Evolutionary conservation across 2,888 invertebrate species (phyloP), one percentile per base, ranked within the genome.

Genomic region (Anthoptus insignis): DNA sequence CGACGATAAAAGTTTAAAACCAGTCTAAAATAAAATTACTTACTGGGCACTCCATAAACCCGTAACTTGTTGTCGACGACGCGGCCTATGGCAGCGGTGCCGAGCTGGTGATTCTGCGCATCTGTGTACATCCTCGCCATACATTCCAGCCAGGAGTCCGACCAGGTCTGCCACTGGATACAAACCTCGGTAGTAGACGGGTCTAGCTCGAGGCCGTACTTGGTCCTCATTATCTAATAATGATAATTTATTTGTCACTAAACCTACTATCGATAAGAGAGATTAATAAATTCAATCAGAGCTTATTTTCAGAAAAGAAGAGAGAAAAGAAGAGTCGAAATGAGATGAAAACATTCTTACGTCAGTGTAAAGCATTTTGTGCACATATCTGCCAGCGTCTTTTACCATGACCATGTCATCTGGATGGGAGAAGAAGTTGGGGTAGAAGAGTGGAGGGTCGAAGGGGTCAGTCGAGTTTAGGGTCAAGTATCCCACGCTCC

Each of bases 21-120:
- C 27, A 27, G 27, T 27, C 3, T 13, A 16, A 0, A 24, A 39
- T 11, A 27, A 27, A n/a, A n/a, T n/a, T n/a, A 11, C 56, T 63
- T 39, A 63, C 63, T 63, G 19, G 22, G 7, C 3, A 63, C 93
- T 66, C 24, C 49, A 5, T 94, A 86, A 0, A 96, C 95, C 72
- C 81, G 88, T 0, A 97, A 87, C 71, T 94, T 85, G 0, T 95
- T 88, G 84, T 97, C 97, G 0, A 89, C 82, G 0, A 91, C 82
- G 0, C 93, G 94, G 0, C 97, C 97, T 93, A 97, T 97, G 86
- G 96, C 96, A 70, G 96, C 96, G 4, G 97, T 96, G 9, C 96
- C 97, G 1, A 95, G 94, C 87, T 97, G 97, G 7, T 27, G 27
- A 27, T 27, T 3, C 27, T 27, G 27, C 3, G 27, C 5, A 7